These are phyloP conservation scores for Gymnosoma rotundatum DNA, from an alignment of 2,888 invertebrate species.

Conservation along the genomic window DNA sequence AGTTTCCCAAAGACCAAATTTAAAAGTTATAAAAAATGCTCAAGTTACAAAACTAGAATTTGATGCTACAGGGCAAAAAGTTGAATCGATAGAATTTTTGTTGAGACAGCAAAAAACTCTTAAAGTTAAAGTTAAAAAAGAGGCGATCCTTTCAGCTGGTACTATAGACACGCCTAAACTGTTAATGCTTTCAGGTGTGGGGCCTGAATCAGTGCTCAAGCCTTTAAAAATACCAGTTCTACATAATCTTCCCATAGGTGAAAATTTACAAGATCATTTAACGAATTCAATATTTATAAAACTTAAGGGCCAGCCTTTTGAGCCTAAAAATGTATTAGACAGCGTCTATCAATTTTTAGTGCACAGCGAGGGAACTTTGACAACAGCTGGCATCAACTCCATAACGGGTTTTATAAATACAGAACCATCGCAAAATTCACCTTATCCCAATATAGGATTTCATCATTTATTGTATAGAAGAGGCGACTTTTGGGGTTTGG, in stretches of 20 bases:
- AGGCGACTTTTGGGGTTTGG: constrained; percentile 68
- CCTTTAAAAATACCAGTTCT: constrained; percentile 73
- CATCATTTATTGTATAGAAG: constrained; percentile 77
- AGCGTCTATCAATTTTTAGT: constrained; percentile 81
- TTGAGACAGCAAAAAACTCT: constrained; percentile 82
- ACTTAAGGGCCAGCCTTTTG: constrained; percentile 73
- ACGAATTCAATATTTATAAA: constrained; percentile 81
- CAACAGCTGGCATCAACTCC: constrained; percentile 79
- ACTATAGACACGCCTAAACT: constrained; percentile 75
- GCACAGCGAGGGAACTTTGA: constrained; percentile 82
- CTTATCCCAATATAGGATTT: constrained; percentile 84
- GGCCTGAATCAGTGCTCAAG: constrained; percentile 72
- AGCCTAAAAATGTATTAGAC: constrained; percentile 76
- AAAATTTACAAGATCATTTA: constrained; percentile 90
- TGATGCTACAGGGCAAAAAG: constrained; percentile 81
- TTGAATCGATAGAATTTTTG: constrained; percentile 81
- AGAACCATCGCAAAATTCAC: constrained; percentile 75
- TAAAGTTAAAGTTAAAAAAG: constrained; percentile 71
- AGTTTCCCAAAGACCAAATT: constrained; percentile 83
- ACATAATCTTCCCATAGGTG: constrained; percentile 83
- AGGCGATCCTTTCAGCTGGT: constrained; percentile 76
- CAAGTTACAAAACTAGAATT: constrained; percentile 84
- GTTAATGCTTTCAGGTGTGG: constrained; percentile 77
- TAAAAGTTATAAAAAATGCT: constrained; percentile 84
- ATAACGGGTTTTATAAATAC: constrained; percentile 84